Evolutionary conservation across 2,888 invertebrate genomes (phyloP), one percentile per base, ranked within the genome.

Genomic region (Ligdia adustata): DNA sequence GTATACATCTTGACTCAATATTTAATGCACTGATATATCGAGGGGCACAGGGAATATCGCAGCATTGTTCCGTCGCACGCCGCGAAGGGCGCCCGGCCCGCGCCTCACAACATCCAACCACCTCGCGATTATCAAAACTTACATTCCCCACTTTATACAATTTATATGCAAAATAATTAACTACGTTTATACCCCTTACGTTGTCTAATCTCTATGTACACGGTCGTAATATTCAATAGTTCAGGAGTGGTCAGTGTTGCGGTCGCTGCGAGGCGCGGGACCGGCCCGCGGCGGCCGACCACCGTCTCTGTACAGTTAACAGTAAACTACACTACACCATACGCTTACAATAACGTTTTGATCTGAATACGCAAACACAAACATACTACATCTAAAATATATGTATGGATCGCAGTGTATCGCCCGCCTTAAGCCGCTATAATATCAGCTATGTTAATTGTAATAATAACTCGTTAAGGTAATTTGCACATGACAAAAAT

Each of bases 41-140:
- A 81, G 87, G 86, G 87, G 86, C 88, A 86, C 89, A 84, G 79
- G 81, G 79, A 81, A 85, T 89, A 88, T 87, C 88, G 84, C 89
- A 88, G 88, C 85, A 86, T 79, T 68, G 87, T 84, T 85, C 60
- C 80, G 60, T 63, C 53, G 69, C 72, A 68, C 64, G 48, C 64
- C 69, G 71, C 71, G 55, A 18, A 24, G 57, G 62, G 68, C 72
- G 71, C 74, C 75, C 72, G 66, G 74, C 72, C 75, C 75, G 70
- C 71, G 51, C 62, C 50, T 66, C 65, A 60, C 63, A 65, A 62
- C 57, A 53, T 48, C 57, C 60, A 57, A 50, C 54, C 39, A 54
- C 53, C 46, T 62, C 60, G 60, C 62, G 54, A 15, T 27, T 50
- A 57, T 55, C 50, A 57, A 63, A 52, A 60, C 63, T 56, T 61